These are phyloP conservation scores for Drosophila chauvacae DNA, from an alignment of 1,140 invertebrate species.

Conservation along the genomic window DNA sequence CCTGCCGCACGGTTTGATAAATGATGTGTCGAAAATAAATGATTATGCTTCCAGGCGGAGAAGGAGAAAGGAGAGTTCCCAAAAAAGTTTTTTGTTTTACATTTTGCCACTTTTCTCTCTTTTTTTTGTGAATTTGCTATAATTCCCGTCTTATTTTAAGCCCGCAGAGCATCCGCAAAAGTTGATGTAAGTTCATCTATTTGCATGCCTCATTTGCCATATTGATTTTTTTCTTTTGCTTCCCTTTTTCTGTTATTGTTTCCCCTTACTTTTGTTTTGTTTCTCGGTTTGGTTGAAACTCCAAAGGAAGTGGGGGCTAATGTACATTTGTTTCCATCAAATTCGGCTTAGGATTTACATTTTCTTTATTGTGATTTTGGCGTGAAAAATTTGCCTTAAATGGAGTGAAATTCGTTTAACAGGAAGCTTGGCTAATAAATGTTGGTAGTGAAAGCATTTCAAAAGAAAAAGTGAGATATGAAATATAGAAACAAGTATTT, in stretches of 20 bases:
- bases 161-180: conserved; percentile 16
- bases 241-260: conserved; percentile 17
- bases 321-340: conserved; percentile 44
- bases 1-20: conserved; percentile 61
- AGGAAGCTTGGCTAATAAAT: background rate
- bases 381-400: conserved; percentile 22
- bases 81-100: conserved; percentile 54
- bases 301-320: background rate
- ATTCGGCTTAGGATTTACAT: conserved; percentile 33
- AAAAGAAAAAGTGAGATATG: no score
- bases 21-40: conserved; percentile 83
- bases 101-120: conserved; percentile 36
- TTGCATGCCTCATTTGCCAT: conserved; percentile 59
- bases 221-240: conserved; percentile 45
- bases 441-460: background rate
- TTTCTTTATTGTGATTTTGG: conserved; percentile 29
- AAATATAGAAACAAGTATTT: no score
- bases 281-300: background rate
- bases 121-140: conserved; percentile 9
- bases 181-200: conserved; percentile 53
- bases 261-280: conserved; percentile 9
- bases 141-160: conserved; percentile 31
- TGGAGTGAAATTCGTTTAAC: conserved; percentile 7
- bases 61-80: background rate
- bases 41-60: conserved; percentile 58